Percentiles rank a stretch among this genome's conserved stretches.
Conservation (phyloP, 2,888 invertebrate genomes). For the Rhagonycha lutea region DNA sequence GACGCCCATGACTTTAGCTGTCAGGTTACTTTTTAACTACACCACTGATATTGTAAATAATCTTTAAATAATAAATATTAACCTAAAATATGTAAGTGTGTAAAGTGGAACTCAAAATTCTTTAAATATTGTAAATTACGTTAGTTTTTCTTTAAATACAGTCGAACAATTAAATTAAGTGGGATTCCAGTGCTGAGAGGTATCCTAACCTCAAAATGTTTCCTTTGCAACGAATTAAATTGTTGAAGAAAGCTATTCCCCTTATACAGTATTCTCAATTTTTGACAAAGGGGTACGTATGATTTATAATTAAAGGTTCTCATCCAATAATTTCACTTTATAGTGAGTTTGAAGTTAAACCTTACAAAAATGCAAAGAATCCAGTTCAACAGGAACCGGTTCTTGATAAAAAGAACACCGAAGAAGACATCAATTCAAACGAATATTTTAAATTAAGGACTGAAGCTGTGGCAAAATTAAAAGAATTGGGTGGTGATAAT, state of each 20-base stretch:
- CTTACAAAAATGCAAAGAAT: conserved; percentile 78
- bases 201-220: not conserved
- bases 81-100: not conserved
- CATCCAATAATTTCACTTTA: conserved; percentile 40
- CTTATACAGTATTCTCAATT: not conserved
- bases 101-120: not conserved
- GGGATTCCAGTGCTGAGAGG: not conserved
- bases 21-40: not conserved
- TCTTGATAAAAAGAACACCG: conserved; percentile 48
- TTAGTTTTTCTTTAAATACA: not conserved
- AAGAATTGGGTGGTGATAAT: conserved; percentile 67
- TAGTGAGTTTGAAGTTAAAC: conserved; percentile 94
- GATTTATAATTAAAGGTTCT: not conserved
- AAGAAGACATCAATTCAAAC: conserved; percentile 90
- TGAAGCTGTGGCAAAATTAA: conserved; percentile 79
- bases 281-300: not conserved
- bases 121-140: not conserved
- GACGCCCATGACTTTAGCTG: conserved; percentile 58
- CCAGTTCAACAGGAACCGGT: conserved; percentile 43
- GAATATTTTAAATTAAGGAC: conserved; percentile 91
- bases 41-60: not conserved
- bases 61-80: no score
- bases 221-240: not conserved
- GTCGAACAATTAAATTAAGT: not conserved
- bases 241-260: not conserved